Conservation (phyloP, 37 sponge, comb jelly and placozoan genomes). For the Halichondria panicea region DNA sequence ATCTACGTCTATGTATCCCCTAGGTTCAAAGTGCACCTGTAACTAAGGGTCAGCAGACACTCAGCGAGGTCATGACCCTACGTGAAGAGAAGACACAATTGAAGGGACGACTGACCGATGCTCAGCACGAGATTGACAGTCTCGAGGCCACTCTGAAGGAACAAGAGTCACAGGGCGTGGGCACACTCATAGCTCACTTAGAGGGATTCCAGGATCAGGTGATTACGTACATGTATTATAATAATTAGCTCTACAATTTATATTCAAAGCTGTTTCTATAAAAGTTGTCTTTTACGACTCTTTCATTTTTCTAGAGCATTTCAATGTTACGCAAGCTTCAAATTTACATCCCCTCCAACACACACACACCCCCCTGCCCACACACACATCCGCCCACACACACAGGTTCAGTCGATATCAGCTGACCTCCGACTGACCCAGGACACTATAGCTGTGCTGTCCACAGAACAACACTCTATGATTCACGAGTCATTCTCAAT, state of each 20-base stretch:
- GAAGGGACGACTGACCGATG: slow-evolving; percentile 8
- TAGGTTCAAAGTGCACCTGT: not conserved
- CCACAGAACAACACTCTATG: slow-evolving; percentile 4
- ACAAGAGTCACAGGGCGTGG: slow-evolving; percentile 2
- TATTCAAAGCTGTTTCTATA: no score
- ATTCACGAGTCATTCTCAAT: slow-evolving; percentile 4
- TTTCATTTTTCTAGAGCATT: no score
- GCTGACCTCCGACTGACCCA: slow-evolving; percentile 8
- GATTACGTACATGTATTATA: no score
- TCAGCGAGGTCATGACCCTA: slow-evolving; percentile 20
- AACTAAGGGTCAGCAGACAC: slow-evolving; percentile 22
- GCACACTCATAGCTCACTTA: not conserved
- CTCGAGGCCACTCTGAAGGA: slow-evolving; percentile 19
- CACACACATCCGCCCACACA: no score
- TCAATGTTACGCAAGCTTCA: no score
- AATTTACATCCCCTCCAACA: no score
- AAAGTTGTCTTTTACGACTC: no score
- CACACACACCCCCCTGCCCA: no score
- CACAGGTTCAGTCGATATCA: no score
- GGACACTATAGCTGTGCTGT: not conserved
- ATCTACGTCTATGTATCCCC: no score
- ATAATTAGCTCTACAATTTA: no score
- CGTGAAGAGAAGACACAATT: slow-evolving; percentile 28
- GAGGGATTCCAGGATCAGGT: slow-evolving; percentile 7
- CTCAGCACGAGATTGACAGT: slow-evolving; percentile 36